Evolutionary conservation across 1,140 invertebrate genomes (phyloP), one percentile per base, ranked within the genome.

Genomic region (Yoshiicerus persimilis): DNA sequence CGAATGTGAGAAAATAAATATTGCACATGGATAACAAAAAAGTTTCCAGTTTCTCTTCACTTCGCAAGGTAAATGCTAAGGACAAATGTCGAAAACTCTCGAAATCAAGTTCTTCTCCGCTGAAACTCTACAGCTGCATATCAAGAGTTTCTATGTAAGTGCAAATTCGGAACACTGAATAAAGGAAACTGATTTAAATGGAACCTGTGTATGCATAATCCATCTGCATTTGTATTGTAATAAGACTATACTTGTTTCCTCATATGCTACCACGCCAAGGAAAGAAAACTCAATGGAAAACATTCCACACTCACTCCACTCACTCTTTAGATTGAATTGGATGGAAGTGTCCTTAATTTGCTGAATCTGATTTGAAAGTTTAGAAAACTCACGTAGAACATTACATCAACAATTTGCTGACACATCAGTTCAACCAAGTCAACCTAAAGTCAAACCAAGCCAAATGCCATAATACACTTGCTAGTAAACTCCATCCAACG

Each of bases 361-460:
- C 75, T 80, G 75, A 80, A 80, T 80, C 75, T 80, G 75, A 80
- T 80, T 80, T 80, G 75, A 80, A 80, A 80, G 75, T 80, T 80
- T 36, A 36, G 75, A 80, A 80, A 80, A 80, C 75, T 80, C 75
- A 80, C 75, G 75, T 80, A 80, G 75, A 36, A 38, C 75, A 80
- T 80, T 70, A 32, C 66, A 70, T n/a, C 75, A 80, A 80, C 75
- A 80, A 77, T 80, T 38, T 80, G 75, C 75, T 80, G 32, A 80
- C 75, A 36, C n/a, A 34, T 70, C 64, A 70, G 23, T 27, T 70
- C 25, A 70, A 25, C 47, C 64, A 70, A 11, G 13, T 70, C 25
- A 70, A 25, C 47, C 47, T 5, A 41, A 41, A 56, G 47, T 56
- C 47, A 56, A n/a, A 16, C 47, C 16, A 56, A 56, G 20, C 3